Evolutionary conservation across 2,113 vertebrate species (phyloP).

Genomic region (Jacana jacana): DNA sequence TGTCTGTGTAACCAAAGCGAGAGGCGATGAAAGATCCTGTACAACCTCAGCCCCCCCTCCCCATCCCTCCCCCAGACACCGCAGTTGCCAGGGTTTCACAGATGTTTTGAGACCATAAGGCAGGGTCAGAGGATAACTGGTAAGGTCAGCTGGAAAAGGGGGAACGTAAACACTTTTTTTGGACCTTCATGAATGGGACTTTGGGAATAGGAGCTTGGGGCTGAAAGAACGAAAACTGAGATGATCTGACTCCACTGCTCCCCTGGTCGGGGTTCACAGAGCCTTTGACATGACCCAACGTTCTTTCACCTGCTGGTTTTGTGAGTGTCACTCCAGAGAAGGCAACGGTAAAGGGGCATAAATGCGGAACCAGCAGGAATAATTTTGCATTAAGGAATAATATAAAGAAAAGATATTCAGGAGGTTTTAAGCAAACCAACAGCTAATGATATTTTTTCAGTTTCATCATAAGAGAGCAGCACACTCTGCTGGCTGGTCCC

Average conservation of each 20-base stretch:
- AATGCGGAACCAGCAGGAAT: not conserved
- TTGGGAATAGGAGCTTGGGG: slow-evolving; percentile 66
- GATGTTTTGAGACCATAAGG: slow-evolving; percentile 68
- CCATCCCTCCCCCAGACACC: not conserved
- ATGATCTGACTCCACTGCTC: slow-evolving; percentile 45
- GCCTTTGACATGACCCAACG: not conserved
- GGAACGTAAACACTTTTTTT: slow-evolving; percentile 69
- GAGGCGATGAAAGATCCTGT: slow-evolving; percentile 46
- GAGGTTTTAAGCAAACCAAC: not conserved
- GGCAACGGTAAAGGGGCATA: not conserved
- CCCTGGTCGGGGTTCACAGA: not conserved
- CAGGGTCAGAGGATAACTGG: slow-evolving; percentile 72
- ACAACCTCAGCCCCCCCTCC: slow-evolving; percentile 18
- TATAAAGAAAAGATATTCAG: not conserved
- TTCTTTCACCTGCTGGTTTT: not conserved
- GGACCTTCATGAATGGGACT: slow-evolving; percentile 67
- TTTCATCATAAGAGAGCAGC: slow-evolving; percentile 64
- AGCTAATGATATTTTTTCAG: not conserved
- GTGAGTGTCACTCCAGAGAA: not conserved
- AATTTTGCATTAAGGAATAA: not conserved
- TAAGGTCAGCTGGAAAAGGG: slow-evolving; percentile 67
- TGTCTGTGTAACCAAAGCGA: not conserved
- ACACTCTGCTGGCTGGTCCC: slow-evolving; percentile 71
- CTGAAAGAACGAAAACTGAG: slow-evolving; percentile 62
- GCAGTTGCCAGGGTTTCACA: slow-evolving; percentile 20